These are phyloP conservation scores for Acanthococcus lagerstroemiae DNA, from an alignment of 2,888 invertebrate genomes.

Conservation along the genomic window DNA sequence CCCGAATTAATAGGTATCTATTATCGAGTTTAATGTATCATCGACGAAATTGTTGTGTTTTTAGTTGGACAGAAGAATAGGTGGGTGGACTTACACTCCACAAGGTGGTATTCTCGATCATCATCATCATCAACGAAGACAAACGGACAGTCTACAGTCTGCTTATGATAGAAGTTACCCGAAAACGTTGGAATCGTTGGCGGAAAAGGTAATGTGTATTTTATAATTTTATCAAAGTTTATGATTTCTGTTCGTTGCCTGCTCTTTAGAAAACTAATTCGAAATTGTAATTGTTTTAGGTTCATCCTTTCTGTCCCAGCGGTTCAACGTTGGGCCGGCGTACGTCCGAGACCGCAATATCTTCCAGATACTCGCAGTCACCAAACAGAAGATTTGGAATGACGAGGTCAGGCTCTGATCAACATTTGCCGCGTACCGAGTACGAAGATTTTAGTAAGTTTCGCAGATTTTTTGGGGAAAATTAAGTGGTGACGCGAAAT, in stretches of 20 bases:
- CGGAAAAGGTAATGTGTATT: slow-evolving; percentile 55
- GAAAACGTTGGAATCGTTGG: slow-evolving; percentile 80
- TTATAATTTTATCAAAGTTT: background rate
- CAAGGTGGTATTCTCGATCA: slow-evolving; percentile 79
- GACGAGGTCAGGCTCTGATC: slow-evolving; percentile 84
- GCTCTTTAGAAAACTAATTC: background rate
- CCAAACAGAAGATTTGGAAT: slow-evolving; percentile 41
- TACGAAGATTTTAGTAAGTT: slow-evolving; percentile 44
- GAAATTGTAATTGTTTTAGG: slow-evolving; percentile 42
- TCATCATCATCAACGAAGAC: slow-evolving; percentile 85
- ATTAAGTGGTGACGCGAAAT: no score
- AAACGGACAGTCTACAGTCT: slow-evolving; percentile 72
- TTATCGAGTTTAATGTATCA: no score
- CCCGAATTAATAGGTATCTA: no score
- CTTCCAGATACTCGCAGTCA: slow-evolving; percentile 36
- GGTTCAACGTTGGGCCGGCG: slow-evolving; percentile 41
- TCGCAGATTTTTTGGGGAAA: no score
- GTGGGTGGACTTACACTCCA: slow-evolving; percentile 55
- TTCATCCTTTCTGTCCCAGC: slow-evolving; percentile 71
- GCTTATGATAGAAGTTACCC: slow-evolving; percentile 70
- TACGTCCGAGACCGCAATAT: slow-evolving; percentile 53
- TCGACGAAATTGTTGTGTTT: slow-evolving; percentile 20
- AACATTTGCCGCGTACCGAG: slow-evolving; percentile 76
- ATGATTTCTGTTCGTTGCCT: background rate
- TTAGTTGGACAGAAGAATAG: slow-evolving; percentile 36